Conservation (phyloP, 2,888 invertebrate genomes). For the Eledone cirrhosa region DNA sequence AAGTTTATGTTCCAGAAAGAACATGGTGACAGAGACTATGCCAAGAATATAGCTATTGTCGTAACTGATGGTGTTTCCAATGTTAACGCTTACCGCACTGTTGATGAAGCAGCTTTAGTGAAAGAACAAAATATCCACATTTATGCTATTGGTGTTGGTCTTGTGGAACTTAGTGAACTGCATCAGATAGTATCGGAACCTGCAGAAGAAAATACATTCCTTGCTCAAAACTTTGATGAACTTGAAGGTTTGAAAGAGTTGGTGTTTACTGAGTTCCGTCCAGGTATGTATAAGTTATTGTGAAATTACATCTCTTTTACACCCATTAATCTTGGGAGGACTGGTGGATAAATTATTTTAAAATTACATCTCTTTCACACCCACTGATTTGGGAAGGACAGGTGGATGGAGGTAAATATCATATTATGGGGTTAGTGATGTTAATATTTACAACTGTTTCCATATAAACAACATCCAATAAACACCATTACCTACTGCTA, state of each 20-base stretch:
- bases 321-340: too few relatives aligned
- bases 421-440: too few relatives aligned
- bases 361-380: too few relatives aligned
- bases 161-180: conserved; percentile 45
- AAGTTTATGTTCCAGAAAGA: conserved; percentile 42
- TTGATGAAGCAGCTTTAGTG: conserved; percentile 36
- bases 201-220: conserved; percentile 40
- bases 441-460: too few relatives aligned
- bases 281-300: conserved; percentile 21
- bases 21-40: conserved; percentile 47
- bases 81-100: conserved; percentile 41
- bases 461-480: too few relatives aligned
- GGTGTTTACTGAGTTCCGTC: conserved; percentile 43
- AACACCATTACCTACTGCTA: too few relatives aligned
- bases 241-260: conserved; percentile 41
- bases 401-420: too few relatives aligned
- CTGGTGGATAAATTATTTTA: too few relatives aligned
- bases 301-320: too few relatives aligned
- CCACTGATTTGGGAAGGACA: too few relatives aligned
- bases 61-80: conserved; percentile 55
- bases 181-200: conserved; percentile 45
- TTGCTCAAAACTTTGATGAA: conserved; percentile 43
- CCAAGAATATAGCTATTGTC: conserved; percentile 45
- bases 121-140: conserved; percentile 39
- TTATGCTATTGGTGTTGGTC: conserved; percentile 46